Evolutionary conservation across 2,797 vertebrate genomes (phyloP), one percentile per base, ranked within the genome.

Genomic region (Notoglanidium macrostoma): DNA sequence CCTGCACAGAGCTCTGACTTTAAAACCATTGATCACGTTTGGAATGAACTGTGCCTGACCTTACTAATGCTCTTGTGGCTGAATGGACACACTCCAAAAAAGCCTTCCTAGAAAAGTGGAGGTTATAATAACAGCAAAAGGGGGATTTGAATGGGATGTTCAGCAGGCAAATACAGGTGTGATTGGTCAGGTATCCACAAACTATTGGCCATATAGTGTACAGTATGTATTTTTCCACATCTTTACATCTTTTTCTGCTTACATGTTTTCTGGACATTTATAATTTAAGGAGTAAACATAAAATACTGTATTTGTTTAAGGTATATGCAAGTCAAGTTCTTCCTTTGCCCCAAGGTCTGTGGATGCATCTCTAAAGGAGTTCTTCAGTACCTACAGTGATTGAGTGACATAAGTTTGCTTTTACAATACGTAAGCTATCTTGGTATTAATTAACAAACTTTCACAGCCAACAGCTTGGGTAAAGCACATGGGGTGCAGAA

Each of bases 391-490:
- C 23, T 10, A 10, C 35, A 46, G 78, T 29, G 21, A 29, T 15
- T 49, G 32, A 86, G 26, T 59, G 35, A 70, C 68, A 81, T 44
- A 73, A 65, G 82, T 61, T 63, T 29, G 1, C 59, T 46, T 57
- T 46, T 65, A 46, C 40, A 29, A 17, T 67, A 32, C 80, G 29
- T 32, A 68, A 32, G 63, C 17, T 19, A 79, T 84, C 82, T 51
- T 63, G 74, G 54, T 79, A 61, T 73, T 85, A 88, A 85, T 85
- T 85, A 85, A 77, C 29, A 63, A 51, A 73, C 65, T 51, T 79
- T 49, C 54, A n/a, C 76, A 73, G 83, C 40, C 83, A 87, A 73
- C 83, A 84, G 51, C 59, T 46, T 83, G 46, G 35, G 8, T 32
- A 57, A 57, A 87, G 73, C 63, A 80, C 54, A 72, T n/a, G 44